Base-by-base conservation (phyloP, 2,113 vertebrate genomes). In the Apodemus sylvaticus region DNA sequence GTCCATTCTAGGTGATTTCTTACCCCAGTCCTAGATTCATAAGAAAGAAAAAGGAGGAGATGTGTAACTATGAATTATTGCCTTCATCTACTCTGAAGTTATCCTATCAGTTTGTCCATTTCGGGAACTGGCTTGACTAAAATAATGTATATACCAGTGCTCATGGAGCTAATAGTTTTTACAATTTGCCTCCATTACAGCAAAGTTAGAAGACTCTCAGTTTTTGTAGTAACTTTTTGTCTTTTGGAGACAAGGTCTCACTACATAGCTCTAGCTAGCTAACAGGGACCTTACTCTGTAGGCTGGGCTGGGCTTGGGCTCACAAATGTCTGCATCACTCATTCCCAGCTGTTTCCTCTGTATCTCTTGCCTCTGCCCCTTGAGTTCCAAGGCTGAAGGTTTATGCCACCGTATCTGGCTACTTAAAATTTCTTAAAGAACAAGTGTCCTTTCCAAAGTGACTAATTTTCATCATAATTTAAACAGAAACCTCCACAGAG, bases 61-160 rank as follows among this genome's bases (percentile, higher is more conserved):
- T 14, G 7, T 42, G 12, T 58, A 83, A 83, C 10, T 42, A 48
- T 89, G n/a, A 91, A 74, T 83, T 89, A 78, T 66, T 20, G 26
- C 89, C 22, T 85, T 96, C 89, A 58, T 62, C 81, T n/a, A 93
- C 53, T 93, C 74, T 97, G 71, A 94, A 95, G 79, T 60, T 82
- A 77, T 55, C 60, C 55, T 91, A 29, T 93, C 14, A 71, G 29
- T 26, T 94, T 64, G 76, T 58, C 26, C 51, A 55, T 94, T 94
- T 79, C 94, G 93, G 55, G 58, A 12, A 86, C 76, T 92, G 91
- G 73, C 89, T 83, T 83, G 48, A 17, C 24, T 83, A 42, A 64
- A 94, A 78, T n/a, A 78, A 10, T 92, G 53, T 82, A 71, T 79
- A 17, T 89, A 86, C 77, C 20, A 81, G 53, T 66, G 22, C 22